Evolutionary conservation across 2,113 vertebrate species (phyloP), one percentile per base, ranked within the genome.

Genomic region (Chaenocephalus aceratus): DNA sequence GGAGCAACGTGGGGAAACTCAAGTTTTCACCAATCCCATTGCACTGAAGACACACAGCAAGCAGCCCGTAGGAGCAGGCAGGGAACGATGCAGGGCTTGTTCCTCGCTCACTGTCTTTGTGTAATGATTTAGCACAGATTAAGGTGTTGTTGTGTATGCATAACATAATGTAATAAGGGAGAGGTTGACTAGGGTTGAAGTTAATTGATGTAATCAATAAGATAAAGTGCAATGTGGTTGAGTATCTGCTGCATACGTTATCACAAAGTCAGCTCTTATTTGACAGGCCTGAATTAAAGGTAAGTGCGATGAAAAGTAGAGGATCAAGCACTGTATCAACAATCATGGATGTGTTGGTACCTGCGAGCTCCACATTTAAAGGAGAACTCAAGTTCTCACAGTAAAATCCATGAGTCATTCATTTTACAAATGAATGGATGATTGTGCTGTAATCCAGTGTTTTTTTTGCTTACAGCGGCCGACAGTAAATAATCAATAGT

Each of bases 151-250:
- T 56, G 73, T 10, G 10, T 15, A 48, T 57, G 51, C 56, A 81
- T 85, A 3, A 71, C 63, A 74, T 12, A 66, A 59, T 59, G 70
- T 63, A 74, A 83, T 58, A 73, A 59, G 30, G 44, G 4, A 34
- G n/a, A 10, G 41, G 0, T 26, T 11, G 9, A 18, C 34, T 2
- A 2, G 8, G 46, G 65, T 11, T 67, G 1, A 18, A 60, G 36
- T 48, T 80, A 75, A 85, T 74, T 82, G 69, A 85, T 74, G 49
- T 66, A 78, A 87, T 91, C 83, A 88, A 86, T 86, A 83, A 57
- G 41, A 75, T 57, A 68, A 81, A 91, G 88, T 85, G 79, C 82
- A 76, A 36, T 30, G 54, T 72, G 26, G 52, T 15, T 63, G 30
- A 77, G 48, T 49, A 16, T 74, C 53, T 58, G 45, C 74, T 45